Percentiles rank a stretch among this genome's conserved stretches.
phyloP scores from a whole-genome alignment of 2,113 vertebrate genomes.

The Saimiri boliviensis region DNA sequence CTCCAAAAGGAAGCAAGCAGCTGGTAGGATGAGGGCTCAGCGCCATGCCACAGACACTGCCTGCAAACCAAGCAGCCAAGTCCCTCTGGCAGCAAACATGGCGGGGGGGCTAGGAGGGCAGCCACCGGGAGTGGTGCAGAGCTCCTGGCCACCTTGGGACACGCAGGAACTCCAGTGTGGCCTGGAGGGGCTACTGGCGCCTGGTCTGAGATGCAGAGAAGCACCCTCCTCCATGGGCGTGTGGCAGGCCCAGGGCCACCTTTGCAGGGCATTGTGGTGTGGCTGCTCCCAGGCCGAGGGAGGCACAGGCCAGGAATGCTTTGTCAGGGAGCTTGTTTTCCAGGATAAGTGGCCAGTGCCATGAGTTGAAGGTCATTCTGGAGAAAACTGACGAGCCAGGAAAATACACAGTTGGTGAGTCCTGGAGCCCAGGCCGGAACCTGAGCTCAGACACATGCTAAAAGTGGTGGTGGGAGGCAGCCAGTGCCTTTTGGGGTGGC shows the following conservation, averaged over 20 bases:
- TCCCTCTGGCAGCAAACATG: too few species aligned
- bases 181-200: background rate
- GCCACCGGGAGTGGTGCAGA: background rate
- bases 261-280: fast-evolving
- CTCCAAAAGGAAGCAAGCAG: background rate
- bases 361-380: background rate
- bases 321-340: background rate
- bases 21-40: background rate
- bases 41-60: background rate
- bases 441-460: fast-evolving
- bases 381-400: background rate
- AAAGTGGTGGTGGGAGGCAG: background rate
- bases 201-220: background rate
- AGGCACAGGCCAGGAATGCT: fast-evolving
- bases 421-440: fast-evolving
- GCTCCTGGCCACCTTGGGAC: background rate
- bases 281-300: background rate
- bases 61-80: too few species aligned
- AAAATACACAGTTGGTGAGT: conserved; percentile 36
- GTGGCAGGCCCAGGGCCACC: background rate
- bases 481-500: fast-evolving
- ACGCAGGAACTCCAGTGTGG: fast-evolving
- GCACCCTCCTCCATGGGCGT: too few species aligned
- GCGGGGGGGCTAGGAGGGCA: background rate
- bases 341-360: background rate